A percentile compares a stretch with the other conserved stretches of the same genome.
phyloP scores from a whole-genome alignment of 2,113 vertebrate genomes.

The Saccopteryx leptura region DNA sequence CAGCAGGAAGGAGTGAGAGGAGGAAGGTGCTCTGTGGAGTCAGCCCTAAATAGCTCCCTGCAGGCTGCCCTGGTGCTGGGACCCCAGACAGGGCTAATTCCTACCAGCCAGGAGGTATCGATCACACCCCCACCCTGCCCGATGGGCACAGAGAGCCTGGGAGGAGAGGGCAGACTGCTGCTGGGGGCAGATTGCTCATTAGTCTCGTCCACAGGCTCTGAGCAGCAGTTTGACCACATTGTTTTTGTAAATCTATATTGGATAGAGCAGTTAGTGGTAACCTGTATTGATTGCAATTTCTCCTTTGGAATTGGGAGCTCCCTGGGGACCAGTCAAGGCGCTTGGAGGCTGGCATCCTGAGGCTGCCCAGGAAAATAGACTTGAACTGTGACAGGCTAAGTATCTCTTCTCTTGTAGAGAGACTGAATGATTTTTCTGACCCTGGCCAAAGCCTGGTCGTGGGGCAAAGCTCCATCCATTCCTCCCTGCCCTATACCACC shows the following conservation, averaged over 20 bases:
- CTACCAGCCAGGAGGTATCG: conserved; percentile 73
- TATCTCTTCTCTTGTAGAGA: neutral
- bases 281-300: conserved; percentile 87
- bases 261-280: conserved; percentile 86
- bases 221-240: conserved; percentile 80
- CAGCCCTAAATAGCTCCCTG: conserved; percentile 53
- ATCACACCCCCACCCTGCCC: conserved; percentile 50
- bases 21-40: neutral
- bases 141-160: neutral
- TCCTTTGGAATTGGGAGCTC: conserved; percentile 83
- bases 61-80: conserved; percentile 61
- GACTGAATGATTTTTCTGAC: neutral
- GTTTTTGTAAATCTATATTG: conserved; percentile 89
- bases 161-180: conserved; percentile 54
- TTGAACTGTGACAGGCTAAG: accelerated
- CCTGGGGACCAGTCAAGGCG: conserved; percentile 25
- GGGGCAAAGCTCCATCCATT: neutral
- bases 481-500: neutral
- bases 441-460: neutral
- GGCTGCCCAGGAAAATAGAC: neutral
- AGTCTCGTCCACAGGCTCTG: conserved; percentile 83
- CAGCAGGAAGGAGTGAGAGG: neutral
- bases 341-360: neutral
- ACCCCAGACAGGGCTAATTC: conserved; percentile 70
- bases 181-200: conserved; percentile 85